Evolutionary conservation across 2,888 invertebrate genomes (phyloP), one percentile per base, ranked within the genome.

Genomic region (Troides aeacus): DNA sequence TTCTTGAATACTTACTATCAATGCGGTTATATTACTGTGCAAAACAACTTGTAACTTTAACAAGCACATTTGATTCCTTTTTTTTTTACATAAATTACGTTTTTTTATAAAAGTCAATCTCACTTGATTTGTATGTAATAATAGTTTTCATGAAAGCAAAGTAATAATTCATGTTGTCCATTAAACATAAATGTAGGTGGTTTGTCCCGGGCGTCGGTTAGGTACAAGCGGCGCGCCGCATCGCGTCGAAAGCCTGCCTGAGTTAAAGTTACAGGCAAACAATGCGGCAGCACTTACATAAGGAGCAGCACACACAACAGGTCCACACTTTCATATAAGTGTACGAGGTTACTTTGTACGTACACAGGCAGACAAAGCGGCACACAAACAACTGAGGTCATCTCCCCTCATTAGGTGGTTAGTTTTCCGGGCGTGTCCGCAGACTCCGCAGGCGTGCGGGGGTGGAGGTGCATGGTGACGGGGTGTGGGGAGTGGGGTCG

Each of bases 341-440:
- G 84, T 84, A 86, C 81, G 68, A 61, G 72, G 84, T 78, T 84
- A 82, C 84, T 87, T 88, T 86, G 86, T 88, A 87, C 75, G 72
- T 75, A 78, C 74, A 77, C 78, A 72, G 73, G 70, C 76, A 76
- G 77, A 78, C 78, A 79, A 78, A 78, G 77, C 77, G 86, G 87
- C 89, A 91, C 91, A 90, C 90, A 87, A 86, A 84, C 86, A 88
- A 88, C 88, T 87, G 90, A 90, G 92, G 92, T 92, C 92, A 92
- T 92, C 92, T 92, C 92, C 92, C 92, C 92, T 92, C 92, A 92
- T 92, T 92, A 92, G 90, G 90, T 90, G 92, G 92, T 92, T 92
- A 92, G 92, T 92, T 92, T 92, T 90, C 91, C 92, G 91, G 90
- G 92, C 91, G 90, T 91, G 91, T 90, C 92, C 92, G 89, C 92